These are phyloP conservation scores for Cotesia typhae DNA, from an alignment of 1,140 invertebrate genomes.

Conservation along the genomic window DNA sequence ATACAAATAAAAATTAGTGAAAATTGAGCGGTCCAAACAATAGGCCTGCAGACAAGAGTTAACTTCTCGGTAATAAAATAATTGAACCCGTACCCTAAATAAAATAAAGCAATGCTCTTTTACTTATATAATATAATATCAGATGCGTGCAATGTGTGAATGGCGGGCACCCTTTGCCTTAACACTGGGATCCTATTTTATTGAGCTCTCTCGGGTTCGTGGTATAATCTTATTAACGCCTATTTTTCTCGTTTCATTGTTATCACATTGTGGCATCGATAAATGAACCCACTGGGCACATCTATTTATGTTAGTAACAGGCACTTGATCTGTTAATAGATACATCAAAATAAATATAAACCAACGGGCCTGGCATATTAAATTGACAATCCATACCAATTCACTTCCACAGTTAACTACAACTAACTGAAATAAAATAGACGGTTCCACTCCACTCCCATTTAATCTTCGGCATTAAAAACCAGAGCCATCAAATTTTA, in stretches of 20 bases:
- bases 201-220: constrained; percentile 48
- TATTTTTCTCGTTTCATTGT: constrained; percentile 44
- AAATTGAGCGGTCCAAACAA: too few relatives aligned
- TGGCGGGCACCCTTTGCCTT: not conserved
- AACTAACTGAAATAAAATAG: constrained; percentile 3
- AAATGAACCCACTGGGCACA: constrained; percentile 35
- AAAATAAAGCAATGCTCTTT: too few relatives aligned
- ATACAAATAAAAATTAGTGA: too few relatives aligned
- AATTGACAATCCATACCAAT: too few relatives aligned
- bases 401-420: not conserved
- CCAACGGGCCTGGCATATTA: not conserved
- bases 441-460: not conserved
- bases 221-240: constrained; percentile 58
- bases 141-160: too few relatives aligned
- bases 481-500: not conserved
- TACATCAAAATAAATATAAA: constrained; percentile 20
- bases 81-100: too few relatives aligned
- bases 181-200: constrained; percentile 32
- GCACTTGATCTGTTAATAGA: constrained; percentile 31
- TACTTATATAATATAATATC: too few relatives aligned
- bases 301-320: constrained; percentile 29
- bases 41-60: too few relatives aligned
- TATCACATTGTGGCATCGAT: constrained; percentile 47
- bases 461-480: constrained; percentile 12
- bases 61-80: too few relatives aligned